These are phyloP conservation scores for Argyresthia albistria DNA, from an alignment of 2,888 invertebrate species.

Conservation along the genomic window DNA sequence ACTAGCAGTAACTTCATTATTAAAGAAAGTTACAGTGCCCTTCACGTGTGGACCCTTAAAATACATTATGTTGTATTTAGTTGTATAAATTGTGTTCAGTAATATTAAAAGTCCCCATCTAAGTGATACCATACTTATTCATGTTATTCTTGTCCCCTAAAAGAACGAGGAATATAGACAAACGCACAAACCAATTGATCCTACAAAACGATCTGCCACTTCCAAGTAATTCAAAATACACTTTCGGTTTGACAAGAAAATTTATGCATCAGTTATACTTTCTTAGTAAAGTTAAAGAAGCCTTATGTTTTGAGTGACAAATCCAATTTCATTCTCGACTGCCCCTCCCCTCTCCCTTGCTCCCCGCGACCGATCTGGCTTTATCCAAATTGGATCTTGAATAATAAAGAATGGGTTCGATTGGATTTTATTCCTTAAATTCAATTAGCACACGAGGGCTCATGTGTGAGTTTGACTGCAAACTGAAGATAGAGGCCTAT, in stretches of 20 bases:
- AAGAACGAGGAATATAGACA: neutral
- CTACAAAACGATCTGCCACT: neutral
- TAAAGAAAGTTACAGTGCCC: too few species aligned
- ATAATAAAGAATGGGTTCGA: conserved; percentile 74
- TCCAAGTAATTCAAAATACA: neutral
- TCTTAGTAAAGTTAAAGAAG: conserved; percentile 44
- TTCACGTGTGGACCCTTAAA: too few species aligned
- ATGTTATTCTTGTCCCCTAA: neutral
- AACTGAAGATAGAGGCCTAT: conserved; percentile 67
- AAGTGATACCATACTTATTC: too few species aligned
- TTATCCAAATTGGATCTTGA: conserved; percentile 75
- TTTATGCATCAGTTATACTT: conserved; percentile 13
- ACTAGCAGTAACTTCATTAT: too few species aligned
- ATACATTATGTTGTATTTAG: too few species aligned
- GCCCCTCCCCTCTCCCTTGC: conserved; percentile 39
- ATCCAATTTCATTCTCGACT: conserved; percentile 70
- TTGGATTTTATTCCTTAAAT: conserved; percentile 75
- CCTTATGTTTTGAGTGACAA: conserved; percentile 73
- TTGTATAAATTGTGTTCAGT: too few species aligned
- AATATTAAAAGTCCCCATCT: neutral
- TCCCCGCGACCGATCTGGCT: conserved; percentile 65
- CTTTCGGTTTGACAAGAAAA: neutral
- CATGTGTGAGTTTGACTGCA: conserved; percentile 57
- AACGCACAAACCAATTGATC: neutral
- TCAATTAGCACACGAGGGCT: conserved; percentile 72